Base-by-base conservation (phyloP, 2,888 invertebrate species). In the Protonemura montana region DNA sequence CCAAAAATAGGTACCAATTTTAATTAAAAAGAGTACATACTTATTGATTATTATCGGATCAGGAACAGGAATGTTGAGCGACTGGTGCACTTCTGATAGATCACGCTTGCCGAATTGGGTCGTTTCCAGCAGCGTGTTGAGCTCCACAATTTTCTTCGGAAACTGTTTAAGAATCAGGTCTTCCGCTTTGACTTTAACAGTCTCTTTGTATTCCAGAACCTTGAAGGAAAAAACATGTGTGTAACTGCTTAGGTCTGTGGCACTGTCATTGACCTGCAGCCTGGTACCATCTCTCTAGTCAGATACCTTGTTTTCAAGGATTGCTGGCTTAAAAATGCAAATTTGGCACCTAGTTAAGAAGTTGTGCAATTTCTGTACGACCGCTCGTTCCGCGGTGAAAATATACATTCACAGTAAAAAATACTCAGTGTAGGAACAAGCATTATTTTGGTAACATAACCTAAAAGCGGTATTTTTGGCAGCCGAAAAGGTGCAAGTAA, bases 201-300 rank as follows among this genome's bases (percentile, higher is more conserved):
- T 95, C 90, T 97, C 97, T 92, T 97, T 98, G 92, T 97, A 98
- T 89, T 97, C 97, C 92, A 97, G 95, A 89, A 97, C 97, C 97
- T 97, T 92, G 88, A 93, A 92, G 91, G 89, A 89, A 81, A n/a
- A n/a, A n/a, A n/a, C n/a, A n/a, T n/a, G n/a, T n/a, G n/a, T n/a
- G n/a, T n/a, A n/a, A n/a, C n/a, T n/a, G n/a, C n/a, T n/a, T n/a
- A n/a, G n/a, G n/a, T n/a, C n/a, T n/a, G n/a, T n/a, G n/a, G n/a
- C n/a, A n/a, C n/a, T n/a, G n/a, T n/a, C n/a, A n/a, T n/a, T n/a
- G n/a, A n/a, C n/a, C n/a, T n/a, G n/a, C n/a, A n/a, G n/a, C n/a
- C n/a, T n/a, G n/a, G n/a, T n/a, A n/a, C n/a, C n/a, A n/a, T n/a
- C n/a, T n/a, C n/a, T n/a, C n/a, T n/a, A n/a, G n/a, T n/a, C n/a